A percentile compares a stretch with the other conserved stretches of the same genome.
phyloP scores from a whole-genome alignment of 1,140 invertebrate species.

The Sarcophaga peregrina region DNA sequence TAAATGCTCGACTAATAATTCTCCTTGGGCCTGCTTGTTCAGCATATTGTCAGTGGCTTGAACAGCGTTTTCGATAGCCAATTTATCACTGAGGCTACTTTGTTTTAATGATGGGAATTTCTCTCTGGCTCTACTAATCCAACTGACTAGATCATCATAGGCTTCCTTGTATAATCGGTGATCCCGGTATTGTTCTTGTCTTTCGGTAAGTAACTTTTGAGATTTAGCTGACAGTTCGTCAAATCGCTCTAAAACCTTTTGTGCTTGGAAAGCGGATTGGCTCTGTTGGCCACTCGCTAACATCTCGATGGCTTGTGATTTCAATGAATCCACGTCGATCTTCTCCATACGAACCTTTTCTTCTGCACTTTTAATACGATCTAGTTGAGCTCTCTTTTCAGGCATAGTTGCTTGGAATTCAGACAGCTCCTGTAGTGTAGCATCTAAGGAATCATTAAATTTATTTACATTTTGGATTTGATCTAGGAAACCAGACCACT shows the following conservation, averaged over 20 bases:
- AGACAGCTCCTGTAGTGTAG: conserved; percentile 77
- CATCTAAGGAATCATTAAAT: conserved; percentile 82
- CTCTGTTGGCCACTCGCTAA: conserved; percentile 85
- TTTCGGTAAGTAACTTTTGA: conserved; percentile 79
- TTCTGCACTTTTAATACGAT: conserved; percentile 85
- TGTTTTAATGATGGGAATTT: conserved; percentile 90
- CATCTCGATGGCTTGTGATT: conserved; percentile 88
- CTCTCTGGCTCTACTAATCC: conserved; percentile 86
- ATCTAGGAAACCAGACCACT: conserved; percentile 89
- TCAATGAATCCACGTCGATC: conserved; percentile 90
- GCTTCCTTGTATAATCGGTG: conserved; percentile 90
- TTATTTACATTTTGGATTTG: conserved; percentile 88
- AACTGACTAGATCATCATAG: conserved; percentile 85
- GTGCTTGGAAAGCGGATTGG: conserved; percentile 83
- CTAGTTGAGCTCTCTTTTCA: conserved; percentile 86
- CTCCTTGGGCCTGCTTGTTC: conserved; percentile 91
- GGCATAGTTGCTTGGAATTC: conserved; percentile 83
- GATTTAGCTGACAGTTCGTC: conserved; percentile 78
- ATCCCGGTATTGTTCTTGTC: conserved; percentile 88
- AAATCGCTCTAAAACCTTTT: conserved; percentile 85
- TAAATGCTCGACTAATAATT: conserved; percentile 86
- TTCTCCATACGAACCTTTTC: conserved; percentile 92
- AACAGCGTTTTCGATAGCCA: conserved; percentile 88
- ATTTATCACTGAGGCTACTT: conserved; percentile 83
- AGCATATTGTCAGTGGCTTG: conserved; percentile 86